These are phyloP conservation scores for Scaptomyza reducta DNA, from an alignment of 2,888 invertebrate species.

Conservation along the genomic window DNA sequence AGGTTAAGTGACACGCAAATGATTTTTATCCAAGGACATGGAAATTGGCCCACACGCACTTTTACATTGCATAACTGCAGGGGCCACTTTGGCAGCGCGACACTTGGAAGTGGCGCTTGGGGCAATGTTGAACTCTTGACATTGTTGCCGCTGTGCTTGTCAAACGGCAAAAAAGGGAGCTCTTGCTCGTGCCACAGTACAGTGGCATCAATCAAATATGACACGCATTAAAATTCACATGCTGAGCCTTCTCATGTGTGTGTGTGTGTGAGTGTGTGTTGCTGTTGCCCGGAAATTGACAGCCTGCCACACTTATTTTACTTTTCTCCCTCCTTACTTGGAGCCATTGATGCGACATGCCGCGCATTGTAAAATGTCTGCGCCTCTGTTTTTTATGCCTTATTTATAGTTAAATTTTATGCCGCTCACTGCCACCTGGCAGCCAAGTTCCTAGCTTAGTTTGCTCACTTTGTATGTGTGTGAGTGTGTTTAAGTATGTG, in stretches of 20 bases:
- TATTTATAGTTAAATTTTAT: slow-evolving; percentile 63
- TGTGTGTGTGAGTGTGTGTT: slow-evolving; percentile 7
- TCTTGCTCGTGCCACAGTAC: slow-evolving; percentile 2
- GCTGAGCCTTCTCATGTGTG: slow-evolving; percentile 7
- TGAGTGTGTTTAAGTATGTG: slow-evolving; percentile 22
- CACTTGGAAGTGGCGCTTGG: slow-evolving; percentile 57
- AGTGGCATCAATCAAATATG: slow-evolving; percentile 75
- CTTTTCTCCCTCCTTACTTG: not conserved
- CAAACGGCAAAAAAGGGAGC: not conserved
- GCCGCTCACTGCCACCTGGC: slow-evolving; percentile 37
- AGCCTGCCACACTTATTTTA: slow-evolving; percentile 25
- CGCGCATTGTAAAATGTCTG: slow-evolving; percentile 60
- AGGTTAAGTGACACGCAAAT: slow-evolving; percentile 42
- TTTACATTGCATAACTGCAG: slow-evolving; percentile 75
- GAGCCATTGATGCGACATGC: slow-evolving; percentile 44
- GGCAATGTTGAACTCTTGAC: slow-evolving; percentile 71
- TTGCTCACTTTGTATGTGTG: not conserved
- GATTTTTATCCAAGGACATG: slow-evolving; percentile 45
- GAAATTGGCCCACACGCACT: slow-evolving; percentile 57
- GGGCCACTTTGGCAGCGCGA: slow-evolving; percentile 46
- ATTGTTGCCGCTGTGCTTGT: slow-evolving; percentile 57
- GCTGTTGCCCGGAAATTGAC: slow-evolving; percentile 54
- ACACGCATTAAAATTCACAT: slow-evolving; percentile 76
- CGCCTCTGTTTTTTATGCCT: slow-evolving; percentile 52
- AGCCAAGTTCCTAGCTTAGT: slow-evolving; percentile 21